Evolutionary conservation across 2,888 invertebrate species (phyloP), one percentile per base, ranked within the genome.

Genomic region (Zygogramma bicolorata): DNA sequence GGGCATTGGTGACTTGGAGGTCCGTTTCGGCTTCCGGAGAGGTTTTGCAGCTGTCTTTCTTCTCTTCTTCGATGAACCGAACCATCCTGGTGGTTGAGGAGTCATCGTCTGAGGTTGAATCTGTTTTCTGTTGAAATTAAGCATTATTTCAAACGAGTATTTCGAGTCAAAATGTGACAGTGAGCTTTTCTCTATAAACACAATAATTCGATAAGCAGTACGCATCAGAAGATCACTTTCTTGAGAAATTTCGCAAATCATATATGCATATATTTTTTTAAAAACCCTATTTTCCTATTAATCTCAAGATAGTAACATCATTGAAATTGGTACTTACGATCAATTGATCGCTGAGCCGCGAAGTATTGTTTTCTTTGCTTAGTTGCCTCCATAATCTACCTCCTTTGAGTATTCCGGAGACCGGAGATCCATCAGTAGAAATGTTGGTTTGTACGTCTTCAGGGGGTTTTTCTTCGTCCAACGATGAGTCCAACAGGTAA

Each of bases 381-480:
- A 82, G 82, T 75, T 87, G 87, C 74, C 93, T 93, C 94, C 94
- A 94, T 13, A 94, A 88, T 74, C 93, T 89, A 7, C 94, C 94
- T 13, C 94, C 94, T 85, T 94, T 94, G 3, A 94, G 87, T 72
- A 94, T 95, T 29, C 95, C 94, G 59, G 92, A 92, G 34, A 92
- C 88, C 1, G 92, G 91, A 0, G 92, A 92, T 10, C 68, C 75
- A 15, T 65, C 65, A 7, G 42, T 22, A 5, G 75, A 70, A 29
- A 70, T 22, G 20, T 68, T 40, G 40, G 71, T 65, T 18, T 66
- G 22, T 22, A 29, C 53, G 13, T 65, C 68, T 38, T 70, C 77
- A 53, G 79, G 29, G 6, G 69, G 60, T 63, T 70, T 71, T 58
- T 73, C 46, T 49, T 79, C 79, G 15, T 78, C 79, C 0, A 59